Percentiles rank a stretch among this genome's conserved stretches.
phyloP scores from a whole-genome alignment of 2,888 invertebrate species.

The Agrochola circellaris region DNA sequence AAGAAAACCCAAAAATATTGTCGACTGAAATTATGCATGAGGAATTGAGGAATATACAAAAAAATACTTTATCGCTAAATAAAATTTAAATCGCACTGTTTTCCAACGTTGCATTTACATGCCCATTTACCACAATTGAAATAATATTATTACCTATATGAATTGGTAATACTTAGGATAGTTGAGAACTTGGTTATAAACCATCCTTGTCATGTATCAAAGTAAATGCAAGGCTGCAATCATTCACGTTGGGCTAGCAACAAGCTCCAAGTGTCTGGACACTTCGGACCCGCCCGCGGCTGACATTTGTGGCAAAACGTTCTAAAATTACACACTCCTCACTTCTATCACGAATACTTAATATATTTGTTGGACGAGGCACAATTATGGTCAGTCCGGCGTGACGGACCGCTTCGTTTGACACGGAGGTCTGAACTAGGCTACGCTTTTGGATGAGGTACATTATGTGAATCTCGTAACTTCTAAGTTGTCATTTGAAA shows the following conservation, averaged over 20 bases:
- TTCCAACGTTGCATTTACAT: constrained; percentile 27
- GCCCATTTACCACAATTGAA: constrained; percentile 15
- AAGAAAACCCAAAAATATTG: constrained; percentile 5
- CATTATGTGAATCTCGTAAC: constrained; percentile 29
- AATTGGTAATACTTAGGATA: constrained; percentile 22
- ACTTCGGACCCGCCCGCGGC: constrained; percentile 64
- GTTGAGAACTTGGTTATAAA: constrained; percentile 31
- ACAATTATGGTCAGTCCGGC: constrained; percentile 82
- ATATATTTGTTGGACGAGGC: constrained; percentile 83
- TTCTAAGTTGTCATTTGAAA: background rate
- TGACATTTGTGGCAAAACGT: constrained; percentile 77
- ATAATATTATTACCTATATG: no score
- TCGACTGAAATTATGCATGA: background rate
- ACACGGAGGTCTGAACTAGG: constrained; percentile 70
- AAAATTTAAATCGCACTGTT: constrained; percentile 7
- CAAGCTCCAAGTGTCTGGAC: constrained; percentile 62
- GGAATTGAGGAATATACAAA: background rate
- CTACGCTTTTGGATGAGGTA: constrained; percentile 70
- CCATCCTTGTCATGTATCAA: constrained; percentile 17
- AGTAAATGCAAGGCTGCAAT: constrained; percentile 53
- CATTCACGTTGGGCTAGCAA: constrained; percentile 57
- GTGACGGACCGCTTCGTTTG: constrained; percentile 82
- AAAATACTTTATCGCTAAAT: background rate
- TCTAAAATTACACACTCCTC: constrained; percentile 81
- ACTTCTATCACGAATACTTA: constrained; percentile 83